A percentile compares a stretch with the other conserved stretches of the same genome.
phyloP scores from a whole-genome alignment of 2,888 invertebrate genomes.

The Zonitis immaculata region DNA sequence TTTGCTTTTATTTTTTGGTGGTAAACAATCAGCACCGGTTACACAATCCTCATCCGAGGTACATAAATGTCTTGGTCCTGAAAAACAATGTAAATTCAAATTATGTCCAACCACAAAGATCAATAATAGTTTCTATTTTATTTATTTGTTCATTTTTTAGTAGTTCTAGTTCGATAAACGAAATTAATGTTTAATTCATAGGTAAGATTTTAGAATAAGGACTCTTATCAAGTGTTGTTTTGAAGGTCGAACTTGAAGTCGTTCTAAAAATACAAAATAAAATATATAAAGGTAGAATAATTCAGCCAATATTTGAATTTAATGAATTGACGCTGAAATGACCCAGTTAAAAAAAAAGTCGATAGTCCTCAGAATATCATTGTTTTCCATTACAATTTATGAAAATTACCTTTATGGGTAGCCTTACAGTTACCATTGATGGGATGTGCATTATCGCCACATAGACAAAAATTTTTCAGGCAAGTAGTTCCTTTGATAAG shows the following conservation, averaged over 20 bases:
- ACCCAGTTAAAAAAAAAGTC: conserved; percentile 4
- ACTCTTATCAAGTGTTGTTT: conserved; percentile 2
- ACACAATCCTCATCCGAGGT: conserved; percentile 40
- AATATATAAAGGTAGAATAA: not conserved
- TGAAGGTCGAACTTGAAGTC: not conserved
- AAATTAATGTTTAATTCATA: conserved; percentile 20
- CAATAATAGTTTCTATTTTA: conserved; percentile 7
- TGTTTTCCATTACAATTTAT: not conserved
- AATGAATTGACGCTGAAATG: not conserved
- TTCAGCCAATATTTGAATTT: not conserved
- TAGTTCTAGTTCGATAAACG: conserved; percentile 14
- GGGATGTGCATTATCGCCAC: conserved; percentile 45
- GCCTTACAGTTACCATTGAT: conserved; percentile 40
- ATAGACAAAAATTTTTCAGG: conserved; percentile 38
- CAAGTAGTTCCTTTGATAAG: conserved; percentile 44
- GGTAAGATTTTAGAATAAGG: conserved; percentile 5
- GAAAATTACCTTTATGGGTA: conserved; percentile 4
- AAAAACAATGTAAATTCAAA: conserved; percentile 9
- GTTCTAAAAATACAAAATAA: not conserved
- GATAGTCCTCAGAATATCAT: not conserved
- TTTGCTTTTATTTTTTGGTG: conserved; percentile 28
- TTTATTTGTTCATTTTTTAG: conserved; percentile 1
- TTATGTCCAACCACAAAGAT: conserved; percentile 1
- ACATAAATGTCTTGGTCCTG: conserved; percentile 44
- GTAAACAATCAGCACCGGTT: conserved; percentile 38